A percentile compares a stretch with the other conserved stretches of the same genome.
Evolutionary conservation across 2,888 invertebrate species (phyloP).

Genomic region (Tetheella fluctuosa): DNA sequence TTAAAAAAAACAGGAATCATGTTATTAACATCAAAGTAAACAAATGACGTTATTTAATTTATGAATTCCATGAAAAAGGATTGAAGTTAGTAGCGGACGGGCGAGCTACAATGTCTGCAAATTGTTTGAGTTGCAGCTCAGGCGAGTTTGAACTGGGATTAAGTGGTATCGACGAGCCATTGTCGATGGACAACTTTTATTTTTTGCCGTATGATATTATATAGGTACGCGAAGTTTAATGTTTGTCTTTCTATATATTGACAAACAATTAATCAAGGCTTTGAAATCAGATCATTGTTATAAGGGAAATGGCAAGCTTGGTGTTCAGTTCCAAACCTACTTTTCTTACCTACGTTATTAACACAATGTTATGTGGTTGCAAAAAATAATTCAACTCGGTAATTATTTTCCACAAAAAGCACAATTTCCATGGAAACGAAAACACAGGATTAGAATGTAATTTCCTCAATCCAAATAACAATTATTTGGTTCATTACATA

Average conservation of each 20-base stretch:
- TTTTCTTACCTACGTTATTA: too few species aligned
- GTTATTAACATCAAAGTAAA: not conserved
- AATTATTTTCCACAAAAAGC: not conserved
- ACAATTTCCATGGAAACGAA: not conserved
- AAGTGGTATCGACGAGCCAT: constrained; percentile 25
- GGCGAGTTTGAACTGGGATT: constrained; percentile 48
- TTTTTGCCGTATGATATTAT: not conserved
- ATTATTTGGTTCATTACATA: not conserved
- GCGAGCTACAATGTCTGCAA: constrained; percentile 31
- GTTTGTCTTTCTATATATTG: not conserved
- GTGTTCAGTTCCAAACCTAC: too few species aligned
- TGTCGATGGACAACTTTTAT: constrained; percentile 9
- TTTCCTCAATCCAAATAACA: not conserved
- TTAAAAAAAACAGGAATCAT: too few species aligned
- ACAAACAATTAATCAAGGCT: not conserved
- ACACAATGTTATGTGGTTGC: too few species aligned
- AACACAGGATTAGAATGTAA: not conserved
- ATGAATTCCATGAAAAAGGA: constrained; percentile 34
- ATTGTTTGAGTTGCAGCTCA: constrained; percentile 53
- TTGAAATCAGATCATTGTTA: too few species aligned
- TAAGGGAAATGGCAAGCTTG: too few species aligned
- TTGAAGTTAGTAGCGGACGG: constrained; percentile 20
- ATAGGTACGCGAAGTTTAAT: not conserved
- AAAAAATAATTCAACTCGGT: not conserved
- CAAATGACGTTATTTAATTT: constrained; percentile 29